phyloP scores from a whole-genome alignment of 2,888 invertebrate genomes.

The Apodemia mormo region DNA sequence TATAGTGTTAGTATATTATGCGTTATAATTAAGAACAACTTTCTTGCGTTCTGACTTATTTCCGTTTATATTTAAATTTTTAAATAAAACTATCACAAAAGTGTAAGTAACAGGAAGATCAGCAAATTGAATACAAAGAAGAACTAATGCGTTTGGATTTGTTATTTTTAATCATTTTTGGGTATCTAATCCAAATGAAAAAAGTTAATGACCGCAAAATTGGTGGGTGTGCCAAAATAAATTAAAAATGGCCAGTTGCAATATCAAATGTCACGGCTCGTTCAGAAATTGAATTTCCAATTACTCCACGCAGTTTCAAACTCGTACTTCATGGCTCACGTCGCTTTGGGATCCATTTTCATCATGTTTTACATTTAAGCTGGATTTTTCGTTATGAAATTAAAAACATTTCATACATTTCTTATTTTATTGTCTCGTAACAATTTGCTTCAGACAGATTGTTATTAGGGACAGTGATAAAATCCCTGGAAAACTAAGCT shows the following conservation, averaged over 20 bases:
- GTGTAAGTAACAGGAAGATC: too few relatives aligned
- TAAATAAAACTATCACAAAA: too few relatives aligned
- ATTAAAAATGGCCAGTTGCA: constrained; percentile 32
- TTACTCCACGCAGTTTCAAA: constrained; percentile 36
- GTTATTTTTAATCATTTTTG: too few relatives aligned
- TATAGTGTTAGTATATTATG: too few relatives aligned
- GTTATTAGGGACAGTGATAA: neutral
- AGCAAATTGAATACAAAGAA: too few relatives aligned
- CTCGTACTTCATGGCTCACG: constrained; percentile 26
- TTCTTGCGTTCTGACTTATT: too few relatives aligned
- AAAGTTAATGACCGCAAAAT: constrained; percentile 16
- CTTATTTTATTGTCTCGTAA: neutral
- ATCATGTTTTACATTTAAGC: constrained; percentile 32
- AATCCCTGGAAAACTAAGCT: too few relatives aligned
- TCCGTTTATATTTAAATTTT: too few relatives aligned
- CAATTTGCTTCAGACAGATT: neutral
- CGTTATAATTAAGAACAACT: too few relatives aligned
- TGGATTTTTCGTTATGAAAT: neutral
- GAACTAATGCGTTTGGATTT: too few relatives aligned
- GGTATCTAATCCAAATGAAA: neutral
- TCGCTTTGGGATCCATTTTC: constrained; percentile 35
- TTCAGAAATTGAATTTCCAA: constrained; percentile 46
- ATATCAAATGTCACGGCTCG: constrained; percentile 40
- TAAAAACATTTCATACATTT: neutral
- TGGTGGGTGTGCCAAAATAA: constrained; percentile 21